Base-by-base conservation (phyloP, 2,888 invertebrate species). In the Drosophila birchii region DNA sequence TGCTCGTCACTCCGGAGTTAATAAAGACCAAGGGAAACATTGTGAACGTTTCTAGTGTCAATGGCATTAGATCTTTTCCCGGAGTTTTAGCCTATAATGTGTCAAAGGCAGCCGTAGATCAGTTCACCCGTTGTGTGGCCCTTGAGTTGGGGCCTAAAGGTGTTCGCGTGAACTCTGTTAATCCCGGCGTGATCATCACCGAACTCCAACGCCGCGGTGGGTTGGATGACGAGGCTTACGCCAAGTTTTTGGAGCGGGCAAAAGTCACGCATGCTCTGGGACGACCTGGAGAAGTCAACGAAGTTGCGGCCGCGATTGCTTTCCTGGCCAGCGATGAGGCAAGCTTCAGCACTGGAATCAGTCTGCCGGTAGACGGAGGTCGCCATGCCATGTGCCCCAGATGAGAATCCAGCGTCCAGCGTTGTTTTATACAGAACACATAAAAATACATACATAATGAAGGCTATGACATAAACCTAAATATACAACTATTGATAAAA, bases 21-120 rank as follows among this genome's bases (percentile, higher is more conserved):
- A 93, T 97, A 3, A 94, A 95, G 92, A 94, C 95, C 0, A 96
- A 97, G 92, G 98, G 98, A 20, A 97, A 95, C 79, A 96, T 98
- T 79, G 98, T 99, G 0, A 99, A 99, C 91, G 96, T 99, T 0
- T 98, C 98, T 1, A 98, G 98, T 91, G 97, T 98, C 0, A 96
- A 96, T 88, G 99, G 99, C 11, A 93, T 97, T 12, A 93, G 98
- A 89, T 95, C 98, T 49, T 98, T 98, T 91, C 95, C 98, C 1
- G 96, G 96, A 18, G 96, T 98, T 0, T 92, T 98, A 41, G 96
- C 98, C 0, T 99, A 99, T 92, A 96, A 96, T 80, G 95, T 99
- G 92, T 98, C 98, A 2, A 99, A 99, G 93, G 94, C 98, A 14
- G 96, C 98, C 1, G 94, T 99, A 0, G 99, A 99, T 93, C 99